A percentile compares a stretch with the other conserved stretches of the same genome.
phyloP scores from a whole-genome alignment of 2,888 invertebrate genomes.

The Aquatica leii region DNA sequence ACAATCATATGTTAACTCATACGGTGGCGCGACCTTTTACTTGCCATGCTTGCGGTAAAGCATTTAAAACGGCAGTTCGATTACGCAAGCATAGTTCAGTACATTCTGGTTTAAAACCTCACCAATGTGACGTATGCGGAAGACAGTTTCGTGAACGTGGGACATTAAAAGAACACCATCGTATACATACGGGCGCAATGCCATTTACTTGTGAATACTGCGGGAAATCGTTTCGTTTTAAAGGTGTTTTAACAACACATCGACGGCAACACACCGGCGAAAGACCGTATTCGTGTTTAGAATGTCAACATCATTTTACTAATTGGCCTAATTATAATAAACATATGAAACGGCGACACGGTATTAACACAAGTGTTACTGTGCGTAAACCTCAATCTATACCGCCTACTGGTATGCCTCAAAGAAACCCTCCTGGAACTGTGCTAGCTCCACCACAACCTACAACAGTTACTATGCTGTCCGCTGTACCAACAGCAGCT shows the following conservation, averaged over 20 bases:
- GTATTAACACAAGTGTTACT: constrained; percentile 62
- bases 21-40: constrained; percentile 62
- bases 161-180: constrained; percentile 76
- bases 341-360: constrained; percentile 80
- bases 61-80: constrained; percentile 66
- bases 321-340: constrained; percentile 87
- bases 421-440: constrained; percentile 59
- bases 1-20: constrained; percentile 66
- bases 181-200: constrained; percentile 81
- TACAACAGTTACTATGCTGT: constrained; percentile 43
- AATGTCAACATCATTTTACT: constrained; percentile 78
- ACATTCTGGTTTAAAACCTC: constrained; percentile 68
- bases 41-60: constrained; percentile 63
- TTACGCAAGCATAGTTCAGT: constrained; percentile 67
- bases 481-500: constrained; percentile 36
- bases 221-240: constrained; percentile 77
- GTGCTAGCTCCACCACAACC: constrained; percentile 57
- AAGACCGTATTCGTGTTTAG: constrained; percentile 76
- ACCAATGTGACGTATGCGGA: constrained; percentile 69
- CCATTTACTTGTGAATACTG: constrained; percentile 80
- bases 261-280: constrained; percentile 76
- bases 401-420: constrained; percentile 60
- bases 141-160: constrained; percentile 72
- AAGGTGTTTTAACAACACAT: constrained; percentile 79
- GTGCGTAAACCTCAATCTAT: constrained; percentile 59